Base-by-base conservation (phyloP, 2,113 vertebrate species). In the Pyxicephalus adspersus region DNA sequence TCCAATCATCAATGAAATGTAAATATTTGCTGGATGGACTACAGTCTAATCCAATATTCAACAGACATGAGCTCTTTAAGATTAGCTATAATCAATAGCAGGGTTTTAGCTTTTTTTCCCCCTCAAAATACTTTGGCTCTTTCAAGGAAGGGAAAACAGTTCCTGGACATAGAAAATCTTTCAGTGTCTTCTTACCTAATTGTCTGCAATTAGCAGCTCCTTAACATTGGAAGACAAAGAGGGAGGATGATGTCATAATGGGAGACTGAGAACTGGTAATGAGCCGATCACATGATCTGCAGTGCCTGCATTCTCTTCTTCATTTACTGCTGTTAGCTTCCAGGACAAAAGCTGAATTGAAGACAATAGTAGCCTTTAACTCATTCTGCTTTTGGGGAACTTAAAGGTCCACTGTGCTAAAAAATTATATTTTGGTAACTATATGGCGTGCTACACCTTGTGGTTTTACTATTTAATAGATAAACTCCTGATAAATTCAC, bases 171-270 rank as follows among this genome's bases (percentile, higher is more conserved):
- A 67, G 64, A 28, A 55, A 64, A 64, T 28, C 60, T 38, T 28
- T 68, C 54, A 2, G 17, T n/a, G 31, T 34, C 52, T 26, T 68
- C 57, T 54, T 58, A 29, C 28, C 77, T 50, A 68, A 68, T 79
- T 79, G 57, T 71, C 57, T 80, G 45, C 50, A 70, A 80, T 80
- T 54, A 82, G 25, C 63, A 16, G 70, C 29, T 18, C 15, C 66
- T 64, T 80, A 51, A 68, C 23, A 19, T 31, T 55, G 60, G 15
- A 45, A 82, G 80, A 82, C 63, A 75, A 74, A 74, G 79, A 64
- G 60, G 38, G 25, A 15, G 22, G 60, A 23, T 75, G 80, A 82
- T 66, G 80, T 75, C 80, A 82, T 74, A 6, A 26, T 61, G 28
- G 20, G 55, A 20, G 16, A 22, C 65, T 50, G 13, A 19, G 18